Conservation (phyloP, 2,113 vertebrate species). For the Lethenteron reissneri region DNA sequence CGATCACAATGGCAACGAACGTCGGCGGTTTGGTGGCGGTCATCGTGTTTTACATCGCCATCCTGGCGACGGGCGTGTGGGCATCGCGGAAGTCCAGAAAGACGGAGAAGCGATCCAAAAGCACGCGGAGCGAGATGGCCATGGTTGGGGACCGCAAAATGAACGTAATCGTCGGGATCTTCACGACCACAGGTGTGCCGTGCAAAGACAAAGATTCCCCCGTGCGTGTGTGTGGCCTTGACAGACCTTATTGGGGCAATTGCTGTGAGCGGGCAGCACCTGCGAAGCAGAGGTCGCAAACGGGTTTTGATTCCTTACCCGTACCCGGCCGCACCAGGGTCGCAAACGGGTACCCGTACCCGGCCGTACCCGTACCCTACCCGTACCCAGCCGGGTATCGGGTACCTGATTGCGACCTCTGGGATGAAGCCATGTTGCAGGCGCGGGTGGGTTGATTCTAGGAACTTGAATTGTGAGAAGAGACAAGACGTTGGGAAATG, state of each 20-base stretch:
- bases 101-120: conserved; percentile 18
- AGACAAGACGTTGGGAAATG: neutral
- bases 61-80: no score
- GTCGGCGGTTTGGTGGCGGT: conserved; percentile 21
- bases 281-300: neutral
- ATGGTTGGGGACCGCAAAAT: conserved; percentile 40
- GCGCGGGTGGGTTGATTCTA: no score
- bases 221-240: conserved; percentile 13
- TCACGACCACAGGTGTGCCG: conserved; percentile 23
- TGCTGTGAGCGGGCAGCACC: conserved; percentile 8
- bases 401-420: neutral
- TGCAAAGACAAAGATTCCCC: conserved; percentile 21
- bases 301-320: no score
- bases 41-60: conserved; percentile 26
- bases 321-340: neutral
- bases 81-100: no score
- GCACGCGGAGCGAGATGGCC: conserved; percentile 23
- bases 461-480: no score
- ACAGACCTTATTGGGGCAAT: conserved; percentile 14
- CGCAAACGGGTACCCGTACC: no score
- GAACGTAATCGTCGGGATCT: conserved; percentile 34
- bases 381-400: no score
- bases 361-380: neutral
- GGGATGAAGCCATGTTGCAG: neutral
- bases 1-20: conserved; percentile 17